These are phyloP conservation scores for Andrena dorsata DNA, from an alignment of 2,888 invertebrate species.

Conservation along the genomic window DNA sequence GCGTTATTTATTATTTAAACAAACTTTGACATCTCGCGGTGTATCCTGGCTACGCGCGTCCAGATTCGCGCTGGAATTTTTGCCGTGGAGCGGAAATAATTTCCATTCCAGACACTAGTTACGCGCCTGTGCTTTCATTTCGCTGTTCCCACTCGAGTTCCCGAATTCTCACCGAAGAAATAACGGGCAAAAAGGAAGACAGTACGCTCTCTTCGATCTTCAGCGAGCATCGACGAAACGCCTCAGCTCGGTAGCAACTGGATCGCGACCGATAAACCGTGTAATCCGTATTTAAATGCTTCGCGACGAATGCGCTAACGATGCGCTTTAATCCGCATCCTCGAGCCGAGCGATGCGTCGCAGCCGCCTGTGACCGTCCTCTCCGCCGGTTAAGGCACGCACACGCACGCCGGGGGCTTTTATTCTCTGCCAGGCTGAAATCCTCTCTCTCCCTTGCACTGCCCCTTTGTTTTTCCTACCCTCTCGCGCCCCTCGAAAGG, in stretches of 20 bases:
- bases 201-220: too few species aligned
- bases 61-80: slow-evolving; percentile 28
- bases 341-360: slow-evolving; percentile 56
- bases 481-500: slow-evolving; percentile 75
- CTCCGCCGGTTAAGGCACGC: slow-evolving; percentile 37
- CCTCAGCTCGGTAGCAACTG: neutral
- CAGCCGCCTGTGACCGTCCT: slow-evolving; percentile 35
- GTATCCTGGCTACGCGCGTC: neutral
- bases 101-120: slow-evolving; percentile 26
- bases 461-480: slow-evolving; percentile 59
- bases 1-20: slow-evolving; percentile 38
- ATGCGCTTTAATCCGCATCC: slow-evolving; percentile 76
- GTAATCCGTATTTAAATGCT: slow-evolving; percentile 34
- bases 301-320: slow-evolving; percentile 53
- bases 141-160: neutral
- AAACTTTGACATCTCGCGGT: slow-evolving; percentile 48
- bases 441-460: slow-evolving; percentile 46
- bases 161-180: neutral
- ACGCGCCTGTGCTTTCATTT: slow-evolving; percentile 25
- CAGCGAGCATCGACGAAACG: neutral
- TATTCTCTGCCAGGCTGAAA: slow-evolving; percentile 51
- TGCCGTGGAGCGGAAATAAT: slow-evolving; percentile 9
- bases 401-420: slow-evolving; percentile 38
- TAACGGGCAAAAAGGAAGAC: neutral
- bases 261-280: slow-evolving; percentile 34